phyloP scores from a whole-genome alignment of 2,888 invertebrate genomes.

The Punctoribates punctum region DNA sequence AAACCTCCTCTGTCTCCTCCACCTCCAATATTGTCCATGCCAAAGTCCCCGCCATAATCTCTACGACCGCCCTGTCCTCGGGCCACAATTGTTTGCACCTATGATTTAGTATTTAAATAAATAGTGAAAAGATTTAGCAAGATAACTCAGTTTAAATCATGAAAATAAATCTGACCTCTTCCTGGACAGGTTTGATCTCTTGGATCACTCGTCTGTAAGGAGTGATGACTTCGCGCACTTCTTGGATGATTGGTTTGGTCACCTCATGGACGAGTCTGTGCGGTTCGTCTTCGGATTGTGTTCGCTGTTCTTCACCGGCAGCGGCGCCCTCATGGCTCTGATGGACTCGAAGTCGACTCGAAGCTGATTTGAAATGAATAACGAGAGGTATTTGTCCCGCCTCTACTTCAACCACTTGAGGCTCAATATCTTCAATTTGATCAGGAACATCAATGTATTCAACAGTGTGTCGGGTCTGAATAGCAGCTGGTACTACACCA shows the following conservation, averaged over 20 bases:
- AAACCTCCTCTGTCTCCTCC: background rate
- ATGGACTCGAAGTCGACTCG: slow-evolving; percentile 37
- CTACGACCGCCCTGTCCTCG: slow-evolving; percentile 34
- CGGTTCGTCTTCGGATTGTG: slow-evolving; percentile 35
- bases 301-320: background rate
- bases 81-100: slow-evolving; percentile 40
- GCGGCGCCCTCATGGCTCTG: slow-evolving; percentile 39
- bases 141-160: background rate
- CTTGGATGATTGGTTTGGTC: slow-evolving; percentile 38
- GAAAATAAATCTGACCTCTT: slow-evolving; percentile 32
- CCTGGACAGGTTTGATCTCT: slow-evolving; percentile 23
- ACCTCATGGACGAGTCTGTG: slow-evolving; percentile 35
- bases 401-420: slow-evolving; percentile 38
- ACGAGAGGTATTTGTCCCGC: slow-evolving; percentile 33
- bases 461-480: slow-evolving; percentile 31
- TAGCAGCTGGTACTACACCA: slow-evolving; percentile 9
- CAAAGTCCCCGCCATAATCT: background rate
- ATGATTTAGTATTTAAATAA: too few species aligned
- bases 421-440: slow-evolving; percentile 33
- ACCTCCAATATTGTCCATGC: background rate
- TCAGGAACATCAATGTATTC: slow-evolving; percentile 37
- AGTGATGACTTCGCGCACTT: slow-evolving; percentile 32
- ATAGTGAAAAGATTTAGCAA: slow-evolving; percentile 31
- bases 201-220: background rate
- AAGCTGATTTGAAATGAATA: slow-evolving; percentile 38